Conservation (phyloP, 2,797 vertebrate species). For the Silurus lanzhouensis region DNA sequence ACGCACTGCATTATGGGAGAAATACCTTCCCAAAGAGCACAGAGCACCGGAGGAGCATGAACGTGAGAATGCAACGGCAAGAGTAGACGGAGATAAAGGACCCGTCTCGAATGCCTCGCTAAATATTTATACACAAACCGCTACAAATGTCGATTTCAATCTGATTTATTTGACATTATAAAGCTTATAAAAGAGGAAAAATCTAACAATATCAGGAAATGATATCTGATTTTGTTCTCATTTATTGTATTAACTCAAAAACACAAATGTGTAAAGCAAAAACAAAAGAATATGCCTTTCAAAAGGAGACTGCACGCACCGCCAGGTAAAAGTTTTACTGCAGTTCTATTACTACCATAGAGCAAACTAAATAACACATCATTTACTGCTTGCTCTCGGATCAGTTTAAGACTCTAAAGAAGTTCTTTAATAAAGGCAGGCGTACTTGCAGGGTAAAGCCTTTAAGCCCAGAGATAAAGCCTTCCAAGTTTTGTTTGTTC, state of each 20-base stretch:
- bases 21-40: slow-evolving; percentile 71
- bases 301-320: background rate
- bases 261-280: background rate
- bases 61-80: slow-evolving; percentile 39
- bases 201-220: background rate
- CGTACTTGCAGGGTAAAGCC: background rate
- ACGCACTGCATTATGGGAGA: slow-evolving; percentile 72
- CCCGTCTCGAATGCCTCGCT: background rate
- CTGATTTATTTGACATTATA: too few species aligned
- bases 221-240: background rate
- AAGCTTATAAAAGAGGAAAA: too few species aligned
- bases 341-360: background rate
- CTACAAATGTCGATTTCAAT: too few species aligned
- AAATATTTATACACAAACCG: too few species aligned
- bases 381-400: background rate
- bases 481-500: background rate
- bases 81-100: background rate
- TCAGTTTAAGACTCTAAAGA: background rate
- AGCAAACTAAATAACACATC: background rate
- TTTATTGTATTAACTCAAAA: background rate
- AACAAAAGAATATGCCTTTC: background rate
- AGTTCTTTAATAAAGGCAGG: background rate
- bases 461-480: background rate
- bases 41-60: slow-evolving; percentile 62
- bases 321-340: background rate